phyloP scores from a whole-genome alignment of 2,888 invertebrate genomes.

The Agonopterix subpropinquella region DNA sequence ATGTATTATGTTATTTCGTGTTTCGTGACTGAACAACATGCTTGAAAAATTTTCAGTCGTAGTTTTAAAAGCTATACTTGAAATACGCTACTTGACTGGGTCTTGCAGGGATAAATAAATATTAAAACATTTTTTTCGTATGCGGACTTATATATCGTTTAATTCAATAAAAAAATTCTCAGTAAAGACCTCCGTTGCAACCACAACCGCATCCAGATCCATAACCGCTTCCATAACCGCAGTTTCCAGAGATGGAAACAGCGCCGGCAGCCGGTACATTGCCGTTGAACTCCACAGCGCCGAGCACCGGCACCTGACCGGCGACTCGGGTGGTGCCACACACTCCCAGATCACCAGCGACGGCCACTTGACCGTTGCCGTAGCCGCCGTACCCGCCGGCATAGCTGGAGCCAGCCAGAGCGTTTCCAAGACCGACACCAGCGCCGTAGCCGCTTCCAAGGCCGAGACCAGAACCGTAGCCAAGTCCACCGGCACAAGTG shows the following conservation, averaged over 20 bases:
- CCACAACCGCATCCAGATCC: constrained; percentile 10
- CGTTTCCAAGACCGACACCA: not conserved
- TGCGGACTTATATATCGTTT: too few species aligned
- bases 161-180: not conserved
- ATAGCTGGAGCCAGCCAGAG: not conserved
- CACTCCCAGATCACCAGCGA: constrained; percentile 24
- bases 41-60: too few species aligned
- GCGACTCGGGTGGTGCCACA: constrained; percentile 24
- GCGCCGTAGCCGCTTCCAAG: constrained; percentile 4
- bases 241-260: constrained; percentile 26
- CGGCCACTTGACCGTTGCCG: constrained; percentile 22
- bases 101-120: too few species aligned
- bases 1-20: too few species aligned
- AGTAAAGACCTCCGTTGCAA: constrained; percentile 3
- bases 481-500: not conserved
- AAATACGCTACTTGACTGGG: too few species aligned
- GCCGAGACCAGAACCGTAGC: constrained; percentile 2
- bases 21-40: too few species aligned
- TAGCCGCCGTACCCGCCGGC: constrained; percentile 8
- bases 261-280: constrained; percentile 21
- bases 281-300: constrained; percentile 25
- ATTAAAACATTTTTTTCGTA: too few species aligned
- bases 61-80: too few species aligned
- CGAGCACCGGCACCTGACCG: constrained; percentile 30
- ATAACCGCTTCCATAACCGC: constrained; percentile 16